Base-by-base conservation (phyloP, 64 coral and sea anemone genomes). In the Pocillopora verrucosa region DNA sequence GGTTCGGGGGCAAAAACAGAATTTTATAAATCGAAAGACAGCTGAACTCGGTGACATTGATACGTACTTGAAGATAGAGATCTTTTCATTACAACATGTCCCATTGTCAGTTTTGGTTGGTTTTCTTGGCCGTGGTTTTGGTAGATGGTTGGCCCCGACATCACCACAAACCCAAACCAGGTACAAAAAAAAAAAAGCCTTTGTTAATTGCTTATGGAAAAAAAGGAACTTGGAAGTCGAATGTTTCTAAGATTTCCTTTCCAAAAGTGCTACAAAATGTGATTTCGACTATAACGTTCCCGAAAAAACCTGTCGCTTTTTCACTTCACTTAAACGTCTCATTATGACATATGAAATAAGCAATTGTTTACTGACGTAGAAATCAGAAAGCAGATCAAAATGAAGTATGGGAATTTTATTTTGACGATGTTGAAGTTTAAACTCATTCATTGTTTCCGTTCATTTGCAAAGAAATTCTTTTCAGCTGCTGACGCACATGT, bases 101-200 rank as follows among this genome's bases (percentile, higher is more conserved):
- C 72, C 65, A 36, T 56, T 72, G 15, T 20, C n/a, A 56, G 13
- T 6, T 70, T 72, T 45, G 69, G 35, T 19, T 85, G 10, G 70
- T 85, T 72, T 85, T 36, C 38, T 10, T 67, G 63, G 65, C 41
- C 10, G 64, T 56, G 26, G 64, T 72, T 72, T 1, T 41, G 20
- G 37, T 85, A 25, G 19, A 72, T 6, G 82, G 82, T 57, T 72
- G 82, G 24, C 82, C 82, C 5, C 82, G 65, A 1, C 81, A 20
- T 20, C 67, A 72, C 41, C 65, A 72, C 16, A 85, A 85, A 57
- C 65, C 70, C 64, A 85, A 85, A n/a, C 38, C 69, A 72, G 82
- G 82, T 85, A 24, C 1, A 70, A 70, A 70, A 10, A 70, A 20
- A 22, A 9, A 22, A 19, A 19, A 20, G n/a, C n/a, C 22, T 7